Evolutionary conservation across 2,888 invertebrate genomes (phyloP), one percentile per base, ranked within the genome.

Genomic region (Toxonevra muliebris): DNA sequence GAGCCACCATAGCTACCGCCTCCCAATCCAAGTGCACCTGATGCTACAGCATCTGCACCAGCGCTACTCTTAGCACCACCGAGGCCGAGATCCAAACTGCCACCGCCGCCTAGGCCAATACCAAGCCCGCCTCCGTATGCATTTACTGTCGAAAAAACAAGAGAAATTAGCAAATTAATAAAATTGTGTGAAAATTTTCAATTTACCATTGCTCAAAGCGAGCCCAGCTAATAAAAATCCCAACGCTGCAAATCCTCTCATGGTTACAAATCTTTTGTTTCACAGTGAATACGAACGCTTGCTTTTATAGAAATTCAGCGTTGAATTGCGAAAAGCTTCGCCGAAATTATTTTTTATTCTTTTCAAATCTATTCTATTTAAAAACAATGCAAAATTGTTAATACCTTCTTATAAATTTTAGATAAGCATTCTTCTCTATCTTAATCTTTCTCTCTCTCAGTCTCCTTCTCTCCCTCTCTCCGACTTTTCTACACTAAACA

Each of bases 241-340:
- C 10, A 72, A 70, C 53, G 70, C 71, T 70, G 58, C 50, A 9
- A 66, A 19, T 45, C 43, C 69, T 70, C 69, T 69, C 74, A 73
- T 73, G 53, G 63, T 70, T 45, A 65, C 65, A 69, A 69, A 59
- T 66, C 53, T 64, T 69, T 61, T 75, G 71, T 69, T 58, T 43
- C 54, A 55, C 45, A 55, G 48, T 43, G 19, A 45, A 30, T 12
- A 9, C 41, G n/a, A 17, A 61, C 19, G 19, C 11, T 11, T 61
- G 53, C 66, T 71, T 75, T 72, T 75, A 75, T 74, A 74, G 73
- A 73, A 58, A 42, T 43, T 41, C 40, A 42, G 52, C 12, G 19
- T 40, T 19, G 40, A 54, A 20, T 55, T 13, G n/a, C 40, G 3
- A 40, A 13, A 50, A 60, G 48, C 60, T n/a, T n/a, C 17, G 19